Evolutionary conservation across 2,888 invertebrate species (phyloP).

Genomic region (Melipona bicolor): DNA sequence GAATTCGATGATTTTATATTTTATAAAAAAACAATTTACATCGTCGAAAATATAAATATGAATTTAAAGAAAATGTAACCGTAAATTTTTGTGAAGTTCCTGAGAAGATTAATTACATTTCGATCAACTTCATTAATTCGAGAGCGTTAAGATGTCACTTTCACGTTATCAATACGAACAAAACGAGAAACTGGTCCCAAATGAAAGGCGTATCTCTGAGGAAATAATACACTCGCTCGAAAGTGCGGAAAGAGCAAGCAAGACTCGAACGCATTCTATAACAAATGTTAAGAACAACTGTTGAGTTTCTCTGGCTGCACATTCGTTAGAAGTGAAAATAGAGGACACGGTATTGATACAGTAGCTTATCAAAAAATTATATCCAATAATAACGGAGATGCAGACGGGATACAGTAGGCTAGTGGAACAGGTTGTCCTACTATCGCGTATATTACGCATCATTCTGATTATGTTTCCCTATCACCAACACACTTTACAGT

Average conservation of each 20-base stretch:
- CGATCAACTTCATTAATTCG: neutral
- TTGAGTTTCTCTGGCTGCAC: neutral
- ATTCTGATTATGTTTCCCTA: constrained; percentile 57
- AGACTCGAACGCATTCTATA: neutral
- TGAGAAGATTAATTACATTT: neutral
- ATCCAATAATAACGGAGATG: constrained; percentile 36
- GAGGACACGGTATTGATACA: neutral
- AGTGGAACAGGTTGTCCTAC: constrained; percentile 66
- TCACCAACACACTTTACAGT: constrained; percentile 41
- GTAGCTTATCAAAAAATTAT: neutral
- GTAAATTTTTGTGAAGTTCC: neutral
- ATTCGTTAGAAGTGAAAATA: neutral
- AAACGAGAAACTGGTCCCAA: neutral
- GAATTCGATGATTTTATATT: too few relatives aligned
- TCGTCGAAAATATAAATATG: too few relatives aligned
- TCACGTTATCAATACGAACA: neutral
- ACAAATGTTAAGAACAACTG: neutral
- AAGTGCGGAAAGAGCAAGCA: too few relatives aligned
- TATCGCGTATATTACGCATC: constrained; percentile 55
- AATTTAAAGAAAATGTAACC: too few relatives aligned
- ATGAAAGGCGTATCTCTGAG: neutral
- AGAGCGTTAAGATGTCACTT: neutral
- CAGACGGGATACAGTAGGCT: constrained; percentile 65
- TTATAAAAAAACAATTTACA: too few relatives aligned
- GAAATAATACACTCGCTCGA: neutral